Evolutionary conservation across 2,888 invertebrate genomes (phyloP).

Genomic region (Glaucopsyche alexis): DNA sequence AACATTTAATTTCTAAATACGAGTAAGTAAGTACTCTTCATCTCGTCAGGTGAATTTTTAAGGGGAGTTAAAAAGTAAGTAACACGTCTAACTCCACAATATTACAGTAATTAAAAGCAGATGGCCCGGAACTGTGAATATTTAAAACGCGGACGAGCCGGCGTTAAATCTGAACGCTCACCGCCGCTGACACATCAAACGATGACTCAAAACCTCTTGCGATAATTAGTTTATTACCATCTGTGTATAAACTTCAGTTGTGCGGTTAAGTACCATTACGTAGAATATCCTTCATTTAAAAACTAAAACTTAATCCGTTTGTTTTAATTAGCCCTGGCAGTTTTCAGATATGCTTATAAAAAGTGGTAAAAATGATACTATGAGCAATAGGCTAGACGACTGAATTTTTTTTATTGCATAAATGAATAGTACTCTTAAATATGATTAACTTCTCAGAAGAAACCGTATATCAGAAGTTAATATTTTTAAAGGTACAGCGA

Average conservation of each 20-base stretch:
- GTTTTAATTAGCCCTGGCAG: not conserved
- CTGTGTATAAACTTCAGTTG: not conserved
- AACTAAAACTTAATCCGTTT: not conserved
- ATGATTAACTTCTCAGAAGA: no score
- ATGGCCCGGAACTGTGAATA: constrained; percentile 27
- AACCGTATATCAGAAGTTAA: no score
- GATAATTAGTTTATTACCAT: constrained; percentile 13
- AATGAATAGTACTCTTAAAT: no score
- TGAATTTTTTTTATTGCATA: no score
- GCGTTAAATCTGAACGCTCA: constrained; percentile 46
- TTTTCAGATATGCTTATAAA: not conserved
- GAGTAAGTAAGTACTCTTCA: not conserved
- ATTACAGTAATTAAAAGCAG: constrained; percentile 22
- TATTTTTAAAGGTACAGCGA: no score
- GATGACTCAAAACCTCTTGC: constrained; percentile 18
- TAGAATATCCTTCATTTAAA: not conserved
- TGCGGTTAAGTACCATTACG: not conserved
- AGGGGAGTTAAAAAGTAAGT: not conserved
- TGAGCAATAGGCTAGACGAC: no score
- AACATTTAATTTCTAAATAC: no score
- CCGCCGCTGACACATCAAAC: constrained; percentile 47
- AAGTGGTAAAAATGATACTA: no score
- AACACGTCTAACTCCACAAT: constrained; percentile 1
- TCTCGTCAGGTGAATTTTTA: not conserved
- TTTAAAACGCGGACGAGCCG: constrained; percentile 30